Evolutionary conservation across 2,888 invertebrate genomes (phyloP), one percentile per base, ranked within the genome.

Genomic region (Dermolepida albohirtum): DNA sequence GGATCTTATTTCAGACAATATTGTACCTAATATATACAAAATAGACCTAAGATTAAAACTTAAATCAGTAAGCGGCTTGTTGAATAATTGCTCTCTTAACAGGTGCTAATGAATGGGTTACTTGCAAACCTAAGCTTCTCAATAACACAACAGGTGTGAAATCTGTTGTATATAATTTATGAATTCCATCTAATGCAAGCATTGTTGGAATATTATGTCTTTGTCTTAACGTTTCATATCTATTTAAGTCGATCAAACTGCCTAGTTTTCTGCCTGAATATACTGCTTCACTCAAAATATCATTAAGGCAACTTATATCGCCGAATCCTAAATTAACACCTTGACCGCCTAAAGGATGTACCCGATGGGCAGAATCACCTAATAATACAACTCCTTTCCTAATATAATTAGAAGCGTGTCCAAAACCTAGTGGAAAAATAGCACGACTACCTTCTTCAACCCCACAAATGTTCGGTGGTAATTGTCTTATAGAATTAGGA

Each of bases 241-340:
- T 88, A 64, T 88, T 84, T 67, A 98, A 85, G 84, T 92, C 90
- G 14, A 84, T 84, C 22, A 89, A 81, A 73, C 91, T 88, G 6
- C 91, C 89, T 57, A 96, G 83, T 75, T 90, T 88, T 63, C 89
- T 86, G 1, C 98, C 98, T 67, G 88, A 85, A 77, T 89, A 89
- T 0, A 89, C 85, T 0, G 92, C 89, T 17, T 92, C 87, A 0
- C 90, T 87, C 12, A 99, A 83, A 11, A 89, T 80, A 54, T 89
- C 84, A 0, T 90, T 88, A n/a, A 99, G 85, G 72, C 89, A 88
- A 34, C 86, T 84, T 0, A 97, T 91, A 84, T 99, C 99, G 6
- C 96, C 95, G 81, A 98, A 97, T 1, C 99, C 99, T 50, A 99
- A 86, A 85, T 99, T 99, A 0, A 98, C 96, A 6, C 99, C 99